phyloP scores from a whole-genome alignment of 2,888 invertebrate species.

The Agrotis puta region DNA sequence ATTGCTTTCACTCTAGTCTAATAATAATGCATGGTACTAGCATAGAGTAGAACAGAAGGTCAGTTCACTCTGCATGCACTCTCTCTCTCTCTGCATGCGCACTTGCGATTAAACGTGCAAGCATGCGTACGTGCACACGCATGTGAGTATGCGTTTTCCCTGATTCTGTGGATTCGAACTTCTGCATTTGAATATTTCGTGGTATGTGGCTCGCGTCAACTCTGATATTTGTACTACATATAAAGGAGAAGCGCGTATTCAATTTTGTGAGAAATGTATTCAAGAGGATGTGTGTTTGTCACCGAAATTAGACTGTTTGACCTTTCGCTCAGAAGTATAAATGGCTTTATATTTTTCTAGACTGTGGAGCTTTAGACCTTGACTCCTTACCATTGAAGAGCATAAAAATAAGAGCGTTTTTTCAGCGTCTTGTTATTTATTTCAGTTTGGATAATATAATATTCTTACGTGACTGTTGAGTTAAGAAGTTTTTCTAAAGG shows the following conservation, averaged over 20 bases:
- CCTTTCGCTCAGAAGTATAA: conserved; percentile 25
- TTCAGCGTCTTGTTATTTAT: conserved; percentile 9
- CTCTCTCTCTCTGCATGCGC: too few relatives aligned
- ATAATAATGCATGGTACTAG: too few relatives aligned
- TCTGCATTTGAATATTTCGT: not conserved
- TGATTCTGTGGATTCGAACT: not conserved
- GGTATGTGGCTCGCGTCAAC: conserved; percentile 32
- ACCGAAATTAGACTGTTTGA: conserved; percentile 31
- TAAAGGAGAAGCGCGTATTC: conserved; percentile 45
- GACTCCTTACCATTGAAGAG: not conserved
- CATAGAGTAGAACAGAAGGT: too few relatives aligned
- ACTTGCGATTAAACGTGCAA: too few relatives aligned
- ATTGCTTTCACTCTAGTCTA: too few relatives aligned
- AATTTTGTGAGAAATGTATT: conserved; percentile 56
- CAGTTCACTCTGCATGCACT: too few relatives aligned
- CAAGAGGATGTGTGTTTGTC: conserved; percentile 30
- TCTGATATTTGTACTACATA: conserved; percentile 46
- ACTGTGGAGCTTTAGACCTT: conserved; percentile 24
- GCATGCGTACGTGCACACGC: not conserved
- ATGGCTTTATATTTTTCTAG: conserved; percentile 32
- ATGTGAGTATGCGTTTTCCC: not conserved
- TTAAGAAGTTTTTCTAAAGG: conserved; percentile 21
- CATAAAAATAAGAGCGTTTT: conserved; percentile 17
- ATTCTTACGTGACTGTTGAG: conserved; percentile 20
- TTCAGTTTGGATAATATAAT: conserved; percentile 12